Evolutionary conservation across 2,113 vertebrate species (phyloP).

Genomic region (Egretta garzetta): DNA sequence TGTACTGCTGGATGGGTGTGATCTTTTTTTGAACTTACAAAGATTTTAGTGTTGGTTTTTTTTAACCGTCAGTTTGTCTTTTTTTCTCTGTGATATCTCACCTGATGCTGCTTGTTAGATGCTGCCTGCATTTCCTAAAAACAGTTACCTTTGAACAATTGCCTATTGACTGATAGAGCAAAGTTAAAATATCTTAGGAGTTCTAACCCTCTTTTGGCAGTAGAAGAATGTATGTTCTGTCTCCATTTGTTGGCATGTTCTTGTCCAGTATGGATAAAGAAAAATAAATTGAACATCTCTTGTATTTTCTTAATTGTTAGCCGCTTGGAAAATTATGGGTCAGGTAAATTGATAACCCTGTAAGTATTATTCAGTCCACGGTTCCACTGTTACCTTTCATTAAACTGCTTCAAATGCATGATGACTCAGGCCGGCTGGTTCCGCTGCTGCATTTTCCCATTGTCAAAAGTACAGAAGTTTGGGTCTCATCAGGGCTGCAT

Average conservation of each 20-base stretch:
- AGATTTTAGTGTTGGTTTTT: background rate
- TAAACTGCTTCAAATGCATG: conserved; percentile 75
- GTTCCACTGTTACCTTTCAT: conserved; percentile 62
- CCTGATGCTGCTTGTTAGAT: background rate
- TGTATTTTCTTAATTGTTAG: conserved; percentile 85
- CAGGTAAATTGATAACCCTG: conserved; percentile 79
- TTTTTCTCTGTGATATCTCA: background rate
- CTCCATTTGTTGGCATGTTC: conserved; percentile 64
- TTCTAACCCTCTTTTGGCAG: background rate
- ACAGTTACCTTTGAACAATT: background rate
- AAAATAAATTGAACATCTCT: conserved; percentile 78
- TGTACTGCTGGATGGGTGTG: background rate
- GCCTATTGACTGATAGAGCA: background rate
- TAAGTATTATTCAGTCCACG: conserved; percentile 76
- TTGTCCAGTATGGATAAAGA: conserved; percentile 48
- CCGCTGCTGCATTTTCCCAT: conserved; percentile 63
- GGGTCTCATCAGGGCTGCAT: conserved; percentile 69
- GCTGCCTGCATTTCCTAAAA: background rate
- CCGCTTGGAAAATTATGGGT: conserved; percentile 82
- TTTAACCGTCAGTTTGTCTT: background rate
- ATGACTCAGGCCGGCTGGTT: conserved; percentile 21
- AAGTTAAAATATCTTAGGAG: background rate
- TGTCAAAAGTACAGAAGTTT: conserved; percentile 11
- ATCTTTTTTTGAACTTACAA: background rate
- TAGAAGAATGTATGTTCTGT: conserved; percentile 46